These are phyloP conservation scores for Tachysurus vachellii DNA, from an alignment of 2,113 vertebrate genomes.

Conservation along the genomic window DNA sequence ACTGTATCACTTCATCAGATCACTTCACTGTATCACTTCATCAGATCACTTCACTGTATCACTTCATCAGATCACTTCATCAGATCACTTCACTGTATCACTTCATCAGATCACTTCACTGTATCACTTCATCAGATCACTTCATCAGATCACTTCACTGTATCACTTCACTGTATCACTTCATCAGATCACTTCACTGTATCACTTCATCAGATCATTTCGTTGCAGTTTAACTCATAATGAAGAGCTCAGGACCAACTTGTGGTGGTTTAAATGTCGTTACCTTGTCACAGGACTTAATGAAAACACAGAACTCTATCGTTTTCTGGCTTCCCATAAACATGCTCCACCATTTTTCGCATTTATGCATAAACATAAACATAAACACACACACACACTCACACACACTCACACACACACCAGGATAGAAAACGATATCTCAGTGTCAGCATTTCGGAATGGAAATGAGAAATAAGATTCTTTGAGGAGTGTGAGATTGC, in stretches of 20 bases:
- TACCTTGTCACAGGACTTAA: background rate
- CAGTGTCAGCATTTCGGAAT: slow-evolving; percentile 53
- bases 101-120: background rate
- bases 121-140: background rate
- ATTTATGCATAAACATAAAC: slow-evolving; percentile 14
- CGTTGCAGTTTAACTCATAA: background rate
- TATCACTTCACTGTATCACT: background rate
- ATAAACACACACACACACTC: slow-evolving; percentile 21
- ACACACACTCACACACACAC: slow-evolving; percentile 28
- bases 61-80: background rate
- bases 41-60: background rate
- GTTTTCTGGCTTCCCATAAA: background rate
- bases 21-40: background rate
- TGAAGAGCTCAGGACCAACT: background rate
- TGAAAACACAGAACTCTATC: background rate
- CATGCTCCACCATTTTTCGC: background rate
- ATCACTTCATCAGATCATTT: background rate
- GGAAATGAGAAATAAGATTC: slow-evolving; percentile 58
- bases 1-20: background rate
- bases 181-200: background rate
- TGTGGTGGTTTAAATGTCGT: background rate
- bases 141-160: background rate
- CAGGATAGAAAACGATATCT: slow-evolving; percentile 41
- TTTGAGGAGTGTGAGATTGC: slow-evolving; percentile 66
- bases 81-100: background rate